These are phyloP conservation scores for Coleophora flavipennella DNA, from an alignment of 2,888 invertebrate species.

Conservation along the genomic window DNA sequence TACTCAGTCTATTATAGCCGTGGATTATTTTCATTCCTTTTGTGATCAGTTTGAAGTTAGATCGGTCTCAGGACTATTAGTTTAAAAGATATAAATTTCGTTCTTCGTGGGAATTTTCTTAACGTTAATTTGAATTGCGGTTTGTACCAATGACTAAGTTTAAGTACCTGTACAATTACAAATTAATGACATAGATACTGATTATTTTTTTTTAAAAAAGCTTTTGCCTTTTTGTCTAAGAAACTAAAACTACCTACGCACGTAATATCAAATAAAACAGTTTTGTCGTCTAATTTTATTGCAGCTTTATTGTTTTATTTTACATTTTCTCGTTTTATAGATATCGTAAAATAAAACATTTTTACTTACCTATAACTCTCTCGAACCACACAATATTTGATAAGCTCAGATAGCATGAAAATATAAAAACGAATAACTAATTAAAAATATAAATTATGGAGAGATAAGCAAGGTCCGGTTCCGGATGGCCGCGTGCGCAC, in stretches of 20 bases:
- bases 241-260: too few relatives aligned
- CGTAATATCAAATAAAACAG: too few relatives aligned
- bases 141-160: too few relatives aligned
- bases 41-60: slow-evolving; percentile 46
- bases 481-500: background rate
- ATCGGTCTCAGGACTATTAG: slow-evolving; percentile 21
- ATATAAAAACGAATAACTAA: slow-evolving; percentile 37
- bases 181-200: too few relatives aligned
- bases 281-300: too few relatives aligned
- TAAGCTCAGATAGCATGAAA: slow-evolving; percentile 23
- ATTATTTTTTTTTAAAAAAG: too few relatives aligned
- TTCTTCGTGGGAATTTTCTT: slow-evolving; percentile 2
- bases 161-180: too few relatives aligned
- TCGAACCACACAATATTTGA: slow-evolving; percentile 18
- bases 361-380: slow-evolving; percentile 16
- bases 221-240: too few relatives aligned
- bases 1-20: slow-evolving; percentile 63
- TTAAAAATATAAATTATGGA: slow-evolving; percentile 24
- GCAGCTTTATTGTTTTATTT: slow-evolving; percentile 21
- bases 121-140: too few relatives aligned
- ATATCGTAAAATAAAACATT: slow-evolving; percentile 23
- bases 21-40: slow-evolving; percentile 57
- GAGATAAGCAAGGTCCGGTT: slow-evolving; percentile 17
- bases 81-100: background rate
- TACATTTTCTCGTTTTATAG: slow-evolving; percentile 29